Percentiles rank a stretch among this genome's conserved stretches.
These are phyloP conservation scores for Carcinoscorpius rotundicauda DNA, from an alignment of 1,140 invertebrate species.

Conservation along the genomic window DNA sequence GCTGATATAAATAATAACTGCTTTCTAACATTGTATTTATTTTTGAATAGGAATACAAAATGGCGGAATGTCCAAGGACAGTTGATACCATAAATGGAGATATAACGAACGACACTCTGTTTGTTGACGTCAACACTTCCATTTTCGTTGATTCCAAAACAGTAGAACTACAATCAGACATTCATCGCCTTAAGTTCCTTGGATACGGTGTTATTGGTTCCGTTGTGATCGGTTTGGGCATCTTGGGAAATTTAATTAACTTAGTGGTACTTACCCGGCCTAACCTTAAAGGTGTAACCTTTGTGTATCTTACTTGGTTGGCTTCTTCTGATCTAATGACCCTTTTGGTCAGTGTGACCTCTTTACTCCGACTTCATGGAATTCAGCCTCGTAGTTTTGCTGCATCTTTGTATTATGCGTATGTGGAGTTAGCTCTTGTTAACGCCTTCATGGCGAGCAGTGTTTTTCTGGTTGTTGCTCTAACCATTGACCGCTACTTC, in stretches of 20 bases:
- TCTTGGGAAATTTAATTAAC: conserved; percentile 59
- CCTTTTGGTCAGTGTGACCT: conserved; percentile 53
- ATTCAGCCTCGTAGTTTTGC: conserved; percentile 48
- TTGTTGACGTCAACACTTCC: too few relatives aligned
- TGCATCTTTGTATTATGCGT: conserved; percentile 56
- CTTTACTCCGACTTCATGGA: conserved; percentile 49
- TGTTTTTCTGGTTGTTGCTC: conserved; percentile 36
- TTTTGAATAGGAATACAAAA: too few relatives aligned
- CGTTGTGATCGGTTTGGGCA: conserved; percentile 52
- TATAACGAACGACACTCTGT: too few relatives aligned
- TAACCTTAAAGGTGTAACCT: conserved; percentile 60
- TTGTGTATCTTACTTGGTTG: conserved; percentile 58
- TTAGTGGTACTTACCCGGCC: conserved; percentile 55
- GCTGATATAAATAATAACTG: too few relatives aligned
- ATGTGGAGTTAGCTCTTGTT: conserved; percentile 57
- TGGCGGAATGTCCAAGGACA: too few relatives aligned
- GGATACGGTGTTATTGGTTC: conserved; percentile 56
- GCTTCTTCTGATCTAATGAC: conserved; percentile 47
- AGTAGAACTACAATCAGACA: too few relatives aligned
- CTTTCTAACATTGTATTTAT: too few relatives aligned
- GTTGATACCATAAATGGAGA: too few relatives aligned
- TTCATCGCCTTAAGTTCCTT: conserved; percentile 35
- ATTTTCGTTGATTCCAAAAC: too few relatives aligned
- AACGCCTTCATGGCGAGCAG: conserved; percentile 50
- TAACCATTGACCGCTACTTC: conserved; percentile 36